These are phyloP conservation scores for Ceramica pisi DNA, from an alignment of 2,888 invertebrate genomes.

Conservation along the genomic window DNA sequence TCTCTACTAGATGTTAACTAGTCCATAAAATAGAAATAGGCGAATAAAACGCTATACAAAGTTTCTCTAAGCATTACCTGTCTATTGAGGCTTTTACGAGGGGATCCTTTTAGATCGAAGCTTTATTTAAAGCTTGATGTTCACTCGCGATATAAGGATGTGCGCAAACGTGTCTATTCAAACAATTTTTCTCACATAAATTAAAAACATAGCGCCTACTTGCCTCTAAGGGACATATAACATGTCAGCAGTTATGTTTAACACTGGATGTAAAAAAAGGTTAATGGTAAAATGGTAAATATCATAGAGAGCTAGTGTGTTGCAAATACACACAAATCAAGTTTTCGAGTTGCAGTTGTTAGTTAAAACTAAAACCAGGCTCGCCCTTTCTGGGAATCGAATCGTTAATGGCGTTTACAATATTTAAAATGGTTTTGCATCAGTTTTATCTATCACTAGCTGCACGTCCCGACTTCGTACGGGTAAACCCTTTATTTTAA, in stretches of 20 bases:
- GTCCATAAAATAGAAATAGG: conserved; percentile 48
- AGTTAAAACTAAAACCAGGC: no score
- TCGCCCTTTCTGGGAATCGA: no score
- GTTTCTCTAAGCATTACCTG: conserved; percentile 50
- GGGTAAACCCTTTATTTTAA: no score
- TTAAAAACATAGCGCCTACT: neutral
- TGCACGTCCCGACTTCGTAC: no score
- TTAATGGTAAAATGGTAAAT: no score
- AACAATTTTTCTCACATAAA: neutral
- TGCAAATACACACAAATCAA: no score
- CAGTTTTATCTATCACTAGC: neutral
- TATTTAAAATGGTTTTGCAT: neutral
- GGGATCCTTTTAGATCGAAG: conserved; percentile 32
- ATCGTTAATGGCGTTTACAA: no score
- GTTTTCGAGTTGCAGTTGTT: no score
- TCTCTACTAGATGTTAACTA: conserved; percentile 50
- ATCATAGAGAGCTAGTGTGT: no score
- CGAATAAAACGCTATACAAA: conserved; percentile 48
- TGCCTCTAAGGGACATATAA: neutral
- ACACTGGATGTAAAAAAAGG: no score
- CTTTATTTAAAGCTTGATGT: conserved; percentile 30
- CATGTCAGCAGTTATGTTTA: neutral
- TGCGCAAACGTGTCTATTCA: neutral
- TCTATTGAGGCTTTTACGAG: conserved; percentile 52
- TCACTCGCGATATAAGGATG: conserved; percentile 17